Conservation (phyloP, 2,113 vertebrate genomes). For the Tachycineta bicolor region DNA sequence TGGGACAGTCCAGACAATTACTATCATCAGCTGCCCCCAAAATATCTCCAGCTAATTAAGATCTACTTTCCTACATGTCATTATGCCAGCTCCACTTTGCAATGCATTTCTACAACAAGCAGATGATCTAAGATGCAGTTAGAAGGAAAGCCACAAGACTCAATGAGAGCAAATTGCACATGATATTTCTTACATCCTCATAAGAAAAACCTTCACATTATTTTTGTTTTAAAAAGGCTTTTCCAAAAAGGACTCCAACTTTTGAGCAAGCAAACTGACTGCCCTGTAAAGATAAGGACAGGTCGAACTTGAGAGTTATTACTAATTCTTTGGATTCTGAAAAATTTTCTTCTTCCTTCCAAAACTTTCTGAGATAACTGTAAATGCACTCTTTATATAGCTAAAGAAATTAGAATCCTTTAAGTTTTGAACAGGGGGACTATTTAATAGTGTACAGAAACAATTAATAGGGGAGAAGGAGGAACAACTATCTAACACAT, state of each 20-base stretch:
- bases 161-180: not conserved
- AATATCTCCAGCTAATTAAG: not conserved
- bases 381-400: not conserved
- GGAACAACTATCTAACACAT: not conserved
- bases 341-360: not conserved
- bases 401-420: not conserved
- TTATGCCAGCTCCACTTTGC: not conserved
- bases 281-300: not conserved
- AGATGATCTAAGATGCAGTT: not conserved
- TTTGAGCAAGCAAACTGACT: not conserved
- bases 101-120: not conserved
- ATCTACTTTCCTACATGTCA: not conserved
- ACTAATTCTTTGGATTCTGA: not conserved
- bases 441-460: not conserved
- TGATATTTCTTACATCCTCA: not conserved
- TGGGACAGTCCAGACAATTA: not conserved
- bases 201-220: not conserved
- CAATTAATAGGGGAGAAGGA: not conserved
- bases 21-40: not conserved
- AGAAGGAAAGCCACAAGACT: not conserved
- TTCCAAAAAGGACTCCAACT: not conserved
- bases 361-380: not conserved
- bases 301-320: rapidly evolving
- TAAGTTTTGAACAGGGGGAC: not conserved
- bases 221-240: not conserved